A percentile compares a stretch with the other conserved stretches of the same genome.
Evolutionary conservation across 2,888 invertebrate species (phyloP).

Genomic region (Philereme vetulata): DNA sequence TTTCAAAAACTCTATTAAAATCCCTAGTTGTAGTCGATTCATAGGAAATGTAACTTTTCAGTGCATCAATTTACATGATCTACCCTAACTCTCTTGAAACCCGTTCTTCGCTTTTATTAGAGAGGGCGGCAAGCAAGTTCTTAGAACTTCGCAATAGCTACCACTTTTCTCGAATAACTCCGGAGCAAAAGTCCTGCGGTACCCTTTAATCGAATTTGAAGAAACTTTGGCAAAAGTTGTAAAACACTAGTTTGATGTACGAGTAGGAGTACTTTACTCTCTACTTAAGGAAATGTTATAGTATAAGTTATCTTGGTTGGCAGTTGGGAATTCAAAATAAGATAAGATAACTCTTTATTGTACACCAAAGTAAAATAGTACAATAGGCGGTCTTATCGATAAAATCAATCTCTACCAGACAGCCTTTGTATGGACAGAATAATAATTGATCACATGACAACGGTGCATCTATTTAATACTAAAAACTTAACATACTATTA

Average conservation of each 20-base stretch:
- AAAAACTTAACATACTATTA: too few species aligned
- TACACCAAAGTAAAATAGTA: too few species aligned
- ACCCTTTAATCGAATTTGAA: constrained; percentile 65
- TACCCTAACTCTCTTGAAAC: constrained; percentile 15
- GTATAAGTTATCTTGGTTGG: constrained; percentile 3
- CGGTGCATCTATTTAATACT: too few species aligned
- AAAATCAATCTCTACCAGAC: too few species aligned
- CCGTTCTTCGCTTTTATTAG: constrained; percentile 23
- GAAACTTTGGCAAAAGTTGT: constrained; percentile 58
- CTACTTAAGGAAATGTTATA: constrained; percentile 13
- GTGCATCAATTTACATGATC: constrained; percentile 27
- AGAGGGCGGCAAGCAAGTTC: constrained; percentile 35
- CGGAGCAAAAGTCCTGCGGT: constrained; percentile 59
- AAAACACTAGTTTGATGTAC: constrained; percentile 46
- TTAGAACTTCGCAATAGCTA: constrained; percentile 46
- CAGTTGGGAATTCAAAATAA: too few species aligned
- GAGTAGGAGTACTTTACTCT: constrained; percentile 18
- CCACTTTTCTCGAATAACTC: constrained; percentile 50
- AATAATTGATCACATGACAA: too few species aligned
- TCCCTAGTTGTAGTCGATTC: not conserved
- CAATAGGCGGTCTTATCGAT: too few species aligned
- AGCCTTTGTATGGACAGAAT: too few species aligned
- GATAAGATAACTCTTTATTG: too few species aligned
- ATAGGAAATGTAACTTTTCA: constrained; percentile 12
- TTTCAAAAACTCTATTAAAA: too few species aligned